Evolutionary conservation across 2,113 vertebrate genomes (phyloP).

Genomic region (Pygoscelis antarcticus): DNA sequence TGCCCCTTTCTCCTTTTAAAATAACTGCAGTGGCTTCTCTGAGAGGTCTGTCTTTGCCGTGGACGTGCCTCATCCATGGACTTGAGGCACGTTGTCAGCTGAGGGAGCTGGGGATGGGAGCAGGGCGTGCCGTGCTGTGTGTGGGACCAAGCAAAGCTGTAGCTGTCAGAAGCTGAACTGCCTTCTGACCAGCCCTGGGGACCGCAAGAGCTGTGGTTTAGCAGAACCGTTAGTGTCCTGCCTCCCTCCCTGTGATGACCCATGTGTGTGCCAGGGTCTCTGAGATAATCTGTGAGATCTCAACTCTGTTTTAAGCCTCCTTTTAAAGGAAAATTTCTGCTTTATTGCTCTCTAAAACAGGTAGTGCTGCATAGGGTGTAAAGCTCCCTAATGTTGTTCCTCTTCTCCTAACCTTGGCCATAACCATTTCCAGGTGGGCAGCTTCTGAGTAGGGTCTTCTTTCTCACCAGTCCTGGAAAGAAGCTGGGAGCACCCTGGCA

Average conservation of each 20-base stretch:
- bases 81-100: rapidly evolving
- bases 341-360: not conserved
- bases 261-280: not conserved
- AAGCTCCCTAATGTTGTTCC: not conserved
- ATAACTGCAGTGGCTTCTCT: not conserved
- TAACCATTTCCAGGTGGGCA: not conserved
- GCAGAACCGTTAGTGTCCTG: not conserved
- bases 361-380: rapidly evolving
- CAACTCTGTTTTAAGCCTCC: not conserved
- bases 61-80: not conserved
- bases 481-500: not conserved
- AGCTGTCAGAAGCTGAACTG: not conserved
- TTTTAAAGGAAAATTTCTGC: not conserved
- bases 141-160: not conserved
- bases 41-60: not conserved
- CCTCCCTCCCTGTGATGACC: not conserved
- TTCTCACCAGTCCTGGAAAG: not conserved
- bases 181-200: not conserved
- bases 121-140: not conserved
- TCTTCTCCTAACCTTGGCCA: not conserved
- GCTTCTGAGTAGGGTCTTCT: not conserved
- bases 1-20: not conserved
- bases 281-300: not conserved
- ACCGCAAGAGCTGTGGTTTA: not conserved
- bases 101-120: not conserved